Percentiles rank a stretch among this genome's conserved stretches.
Evolutionary conservation across 2,113 vertebrate genomes (phyloP).

Genomic region (Orcinus orca): DNA sequence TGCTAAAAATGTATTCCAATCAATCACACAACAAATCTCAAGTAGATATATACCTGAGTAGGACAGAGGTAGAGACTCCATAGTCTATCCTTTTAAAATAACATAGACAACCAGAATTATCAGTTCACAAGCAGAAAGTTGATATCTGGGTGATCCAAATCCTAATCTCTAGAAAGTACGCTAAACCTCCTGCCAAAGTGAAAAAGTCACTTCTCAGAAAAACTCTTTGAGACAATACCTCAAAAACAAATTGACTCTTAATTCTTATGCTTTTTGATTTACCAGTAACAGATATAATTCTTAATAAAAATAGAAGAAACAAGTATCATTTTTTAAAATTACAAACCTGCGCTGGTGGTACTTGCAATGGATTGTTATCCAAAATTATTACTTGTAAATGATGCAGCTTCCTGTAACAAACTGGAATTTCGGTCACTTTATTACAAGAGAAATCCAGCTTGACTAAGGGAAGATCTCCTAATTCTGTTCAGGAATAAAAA

Average conservation of each 20-base stretch:
- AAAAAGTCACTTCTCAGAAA: slow-evolving; percentile 37
- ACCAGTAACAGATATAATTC: background rate
- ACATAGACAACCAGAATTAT: background rate
- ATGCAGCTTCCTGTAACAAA: slow-evolving; percentile 93
- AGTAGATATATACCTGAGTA: background rate
- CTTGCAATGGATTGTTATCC: slow-evolving; percentile 99
- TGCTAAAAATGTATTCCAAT: background rate
- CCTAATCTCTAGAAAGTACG: background rate
- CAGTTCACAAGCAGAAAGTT: background rate
- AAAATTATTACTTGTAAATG: slow-evolving; percentile 95
- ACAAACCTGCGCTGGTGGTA: slow-evolving; percentile 96
- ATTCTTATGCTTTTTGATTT: background rate
- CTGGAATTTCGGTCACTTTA: slow-evolving; percentile 97
- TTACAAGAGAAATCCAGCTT: slow-evolving; percentile 99
- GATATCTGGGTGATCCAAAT: background rate
- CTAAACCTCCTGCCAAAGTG: slow-evolving; percentile 3
- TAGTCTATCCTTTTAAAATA: slow-evolving; percentile 11
- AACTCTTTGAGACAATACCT: background rate
- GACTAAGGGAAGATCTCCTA: slow-evolving; percentile 95
- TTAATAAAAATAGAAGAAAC: slow-evolving; percentile 28
- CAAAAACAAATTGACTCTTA: background rate
- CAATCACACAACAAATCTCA: background rate
- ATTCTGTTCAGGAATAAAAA: slow-evolving; percentile 83
- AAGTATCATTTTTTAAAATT: slow-evolving; percentile 21
- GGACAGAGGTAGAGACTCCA: background rate